Conservation (phyloP, 1,140 invertebrate species). For the Saxidomus purpurata region DNA sequence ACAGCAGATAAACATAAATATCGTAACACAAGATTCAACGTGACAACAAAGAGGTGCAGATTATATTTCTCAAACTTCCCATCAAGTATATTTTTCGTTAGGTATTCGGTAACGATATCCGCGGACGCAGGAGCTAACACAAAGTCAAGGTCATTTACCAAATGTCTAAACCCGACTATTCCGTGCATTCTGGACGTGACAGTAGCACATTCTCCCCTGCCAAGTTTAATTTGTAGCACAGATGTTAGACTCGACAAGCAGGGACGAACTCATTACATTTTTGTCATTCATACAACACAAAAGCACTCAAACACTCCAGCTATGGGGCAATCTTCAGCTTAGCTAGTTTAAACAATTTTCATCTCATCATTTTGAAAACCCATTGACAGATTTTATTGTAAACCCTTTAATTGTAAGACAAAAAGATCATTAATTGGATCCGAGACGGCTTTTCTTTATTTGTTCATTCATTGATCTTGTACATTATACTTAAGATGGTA, state of each 20-base stretch:
- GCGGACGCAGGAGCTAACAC: too few species aligned
- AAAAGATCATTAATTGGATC: not conserved
- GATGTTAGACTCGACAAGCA: not conserved
- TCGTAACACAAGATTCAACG: too few species aligned
- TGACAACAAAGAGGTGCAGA: too few species aligned
- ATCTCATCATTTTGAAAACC: not conserved
- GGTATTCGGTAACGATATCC: too few species aligned
- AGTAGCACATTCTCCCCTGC: not conserved
- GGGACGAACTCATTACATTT: not conserved
- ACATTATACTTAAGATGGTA: not conserved
- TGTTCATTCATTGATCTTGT: not conserved
- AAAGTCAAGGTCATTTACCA: too few species aligned
- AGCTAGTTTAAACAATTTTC: not conserved
- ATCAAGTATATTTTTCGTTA: too few species aligned
- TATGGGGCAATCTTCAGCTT: not conserved
- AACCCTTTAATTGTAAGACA: not conserved
- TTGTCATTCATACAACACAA: not conserved
- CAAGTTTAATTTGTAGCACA: not conserved
- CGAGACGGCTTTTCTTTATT: not conserved
- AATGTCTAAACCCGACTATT: too few species aligned
- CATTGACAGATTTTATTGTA: slow-evolving; percentile 20
- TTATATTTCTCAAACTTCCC: too few species aligned
- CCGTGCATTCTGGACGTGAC: too few species aligned
- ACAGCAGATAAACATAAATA: too few species aligned
- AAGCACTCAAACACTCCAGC: not conserved